Evolutionary conservation across 1,140 invertebrate species (phyloP).

Genomic region (Plutomurus gul): DNA sequence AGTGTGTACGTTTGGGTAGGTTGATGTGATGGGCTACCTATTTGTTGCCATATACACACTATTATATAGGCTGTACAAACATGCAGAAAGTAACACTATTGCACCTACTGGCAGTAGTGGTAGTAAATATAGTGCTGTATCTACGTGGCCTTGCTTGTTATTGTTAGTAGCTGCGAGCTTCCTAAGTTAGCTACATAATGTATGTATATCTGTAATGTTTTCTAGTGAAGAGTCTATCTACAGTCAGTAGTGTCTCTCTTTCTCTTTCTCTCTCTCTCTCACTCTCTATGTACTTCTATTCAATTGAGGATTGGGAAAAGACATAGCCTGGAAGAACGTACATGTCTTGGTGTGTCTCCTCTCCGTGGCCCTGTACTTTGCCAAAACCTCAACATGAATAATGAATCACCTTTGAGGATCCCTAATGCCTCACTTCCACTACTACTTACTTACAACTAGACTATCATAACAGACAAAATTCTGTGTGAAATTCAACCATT

Average conservation of each 20-base stretch:
- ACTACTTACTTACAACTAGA: slow-evolving; percentile 23
- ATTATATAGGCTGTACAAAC: no score
- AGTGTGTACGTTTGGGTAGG: no score
- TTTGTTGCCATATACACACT: no score
- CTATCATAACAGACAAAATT: slow-evolving; percentile 25
- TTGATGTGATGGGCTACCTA: no score
- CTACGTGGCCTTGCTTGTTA: no score
- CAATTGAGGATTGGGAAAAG: slow-evolving; percentile 27
- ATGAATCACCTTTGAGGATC: slow-evolving; percentile 28
- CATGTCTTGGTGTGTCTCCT: slow-evolving; percentile 1
- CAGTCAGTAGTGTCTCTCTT: no score
- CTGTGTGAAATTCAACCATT: not conserved
- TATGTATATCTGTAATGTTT: no score
- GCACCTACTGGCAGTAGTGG: not conserved
- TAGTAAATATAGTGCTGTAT: not conserved
- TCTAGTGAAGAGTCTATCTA: no score
- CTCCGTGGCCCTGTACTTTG: slow-evolving; percentile 23
- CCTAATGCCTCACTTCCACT: slow-evolving; percentile 28
- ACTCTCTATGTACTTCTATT: not conserved
- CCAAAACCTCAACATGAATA: slow-evolving; percentile 29
- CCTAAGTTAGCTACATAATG: no score
- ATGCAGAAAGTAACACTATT: no score
- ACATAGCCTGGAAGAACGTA: not conserved
- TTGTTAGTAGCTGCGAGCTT: no score
- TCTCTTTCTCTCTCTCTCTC: no score